Conservation (phyloP, 2,797 vertebrate species). For the Craterocephalus amniculus region DNA sequence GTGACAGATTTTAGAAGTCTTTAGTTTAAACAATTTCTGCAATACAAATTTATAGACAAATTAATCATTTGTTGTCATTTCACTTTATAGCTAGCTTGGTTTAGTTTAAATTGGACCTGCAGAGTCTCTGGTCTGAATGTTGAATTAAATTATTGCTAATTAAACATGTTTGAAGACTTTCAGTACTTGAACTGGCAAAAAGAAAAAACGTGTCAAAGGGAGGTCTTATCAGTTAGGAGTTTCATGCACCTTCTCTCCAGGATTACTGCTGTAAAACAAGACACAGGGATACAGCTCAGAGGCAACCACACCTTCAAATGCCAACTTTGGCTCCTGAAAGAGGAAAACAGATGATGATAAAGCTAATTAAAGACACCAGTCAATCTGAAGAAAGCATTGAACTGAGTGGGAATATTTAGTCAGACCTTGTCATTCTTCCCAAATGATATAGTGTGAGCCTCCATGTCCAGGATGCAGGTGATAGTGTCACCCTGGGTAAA, state of each 20-base stretch:
- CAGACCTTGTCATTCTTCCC: constrained; percentile 86
- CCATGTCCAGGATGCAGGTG: constrained; percentile 88
- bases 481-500: constrained; percentile 87
- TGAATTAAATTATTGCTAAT: background rate
- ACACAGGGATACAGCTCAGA: constrained; percentile 86
- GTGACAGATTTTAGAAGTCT: background rate
- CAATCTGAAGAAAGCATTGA: background rate
- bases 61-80: background rate
- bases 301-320: constrained; percentile 85
- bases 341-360: constrained; percentile 23
- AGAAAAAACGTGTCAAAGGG: background rate
- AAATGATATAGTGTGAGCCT: constrained; percentile 86
- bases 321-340: constrained; percentile 84
- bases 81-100: background rate
- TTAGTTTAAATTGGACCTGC: background rate
- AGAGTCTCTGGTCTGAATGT: background rate
- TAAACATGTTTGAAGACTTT: background rate
- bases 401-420: background rate
- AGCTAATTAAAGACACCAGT: background rate
- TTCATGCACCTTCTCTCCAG: constrained; percentile 83
- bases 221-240: background rate
- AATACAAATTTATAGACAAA: background rate
- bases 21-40: background rate
- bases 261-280: constrained; percentile 88
- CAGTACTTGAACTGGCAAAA: background rate